Evolutionary conservation across 2,797 vertebrate genomes (phyloP), one percentile per base, ranked within the genome.

Genomic region (Hippopotamyrus pictus): DNA sequence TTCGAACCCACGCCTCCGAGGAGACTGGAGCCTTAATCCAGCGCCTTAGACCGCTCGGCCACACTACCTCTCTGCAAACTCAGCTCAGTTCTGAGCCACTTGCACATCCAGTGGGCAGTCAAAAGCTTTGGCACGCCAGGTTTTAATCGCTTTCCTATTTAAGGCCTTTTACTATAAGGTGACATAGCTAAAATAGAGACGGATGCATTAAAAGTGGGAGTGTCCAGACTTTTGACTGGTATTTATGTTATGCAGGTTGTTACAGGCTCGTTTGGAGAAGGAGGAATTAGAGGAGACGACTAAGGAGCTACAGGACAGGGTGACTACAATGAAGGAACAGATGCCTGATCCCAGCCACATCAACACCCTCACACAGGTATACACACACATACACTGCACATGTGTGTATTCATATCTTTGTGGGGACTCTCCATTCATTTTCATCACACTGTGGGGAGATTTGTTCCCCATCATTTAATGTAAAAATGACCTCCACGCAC

Each of bases 221-320:
- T 73, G 65, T 73, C 65, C 65, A 73, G 65, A 73, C 29, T 29
- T 33, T 33, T 69, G 62, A 69, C 65, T 73, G 25, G 65, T 73
- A 73, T 73, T 90, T n/a, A 9, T 89, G 51, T 90, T 76, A 29
- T 90, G 29, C 92, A 99, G 98, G 92, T 94, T 99, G 89, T 91
- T 99, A 87, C 97, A 98, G 94, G 91, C 95, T 69, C 97, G 97
- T 88, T 92, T 98, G 94, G 98, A 99, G 92, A 97, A 97, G 91
- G 98, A 99, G 12, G 98, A 99, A 90, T 95, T 95, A 44, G 98
- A 99, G 90, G 98, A 99, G 59, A 98, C 98, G 89, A 91, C 98
- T 62, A 96, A 95, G 88, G 98, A 98, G 91, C 93, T 97, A 37
- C 93, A 94, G 33, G 97, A 97, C 0, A 96, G 92, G 90, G 90